Evolutionary conservation across 30 jellyfish, hydroid and myxozoan genomes (phyloP).

Genomic region (Cassiopea xamachana): DNA sequence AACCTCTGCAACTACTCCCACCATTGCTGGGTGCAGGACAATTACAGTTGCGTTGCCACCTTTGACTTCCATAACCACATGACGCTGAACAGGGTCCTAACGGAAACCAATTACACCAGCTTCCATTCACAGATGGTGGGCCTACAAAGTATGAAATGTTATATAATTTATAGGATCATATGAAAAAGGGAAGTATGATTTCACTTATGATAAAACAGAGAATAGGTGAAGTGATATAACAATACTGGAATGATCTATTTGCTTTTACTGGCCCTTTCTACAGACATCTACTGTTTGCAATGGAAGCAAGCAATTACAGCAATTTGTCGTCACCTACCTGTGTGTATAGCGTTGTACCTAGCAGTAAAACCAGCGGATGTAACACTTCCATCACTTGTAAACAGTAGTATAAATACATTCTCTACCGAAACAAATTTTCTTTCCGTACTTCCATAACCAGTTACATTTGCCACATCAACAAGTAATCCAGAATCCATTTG

Average conservation of each 20-base stretch:
- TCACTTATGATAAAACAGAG: too few relatives aligned
- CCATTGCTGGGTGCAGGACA: constrained; percentile 33
- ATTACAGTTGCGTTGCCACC: background rate
- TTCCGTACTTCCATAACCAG: background rate
- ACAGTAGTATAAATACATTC: background rate
- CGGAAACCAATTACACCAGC: constrained; percentile 22
- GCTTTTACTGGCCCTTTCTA: too few relatives aligned
- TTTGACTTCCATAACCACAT: constrained; percentile 20
- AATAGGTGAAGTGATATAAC: too few relatives aligned
- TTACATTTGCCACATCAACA: background rate
- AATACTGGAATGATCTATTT: too few relatives aligned
- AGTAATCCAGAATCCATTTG: background rate
- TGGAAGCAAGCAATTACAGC: too few relatives aligned
- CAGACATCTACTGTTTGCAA: too few relatives aligned
- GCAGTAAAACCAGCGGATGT: background rate
- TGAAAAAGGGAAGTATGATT: too few relatives aligned
- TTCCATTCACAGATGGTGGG: background rate
- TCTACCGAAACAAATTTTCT: background rate
- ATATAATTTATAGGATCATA: too few relatives aligned
- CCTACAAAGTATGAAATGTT: background rate
- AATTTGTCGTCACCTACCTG: background rate
- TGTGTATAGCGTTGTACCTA: background rate
- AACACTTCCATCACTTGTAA: constrained; percentile 1
- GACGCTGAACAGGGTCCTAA: constrained; percentile 30
- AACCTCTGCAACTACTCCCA: constrained; percentile 25